Base-by-base conservation (phyloP, 2,797 vertebrate species). In the Sebastes alutus region DNA sequence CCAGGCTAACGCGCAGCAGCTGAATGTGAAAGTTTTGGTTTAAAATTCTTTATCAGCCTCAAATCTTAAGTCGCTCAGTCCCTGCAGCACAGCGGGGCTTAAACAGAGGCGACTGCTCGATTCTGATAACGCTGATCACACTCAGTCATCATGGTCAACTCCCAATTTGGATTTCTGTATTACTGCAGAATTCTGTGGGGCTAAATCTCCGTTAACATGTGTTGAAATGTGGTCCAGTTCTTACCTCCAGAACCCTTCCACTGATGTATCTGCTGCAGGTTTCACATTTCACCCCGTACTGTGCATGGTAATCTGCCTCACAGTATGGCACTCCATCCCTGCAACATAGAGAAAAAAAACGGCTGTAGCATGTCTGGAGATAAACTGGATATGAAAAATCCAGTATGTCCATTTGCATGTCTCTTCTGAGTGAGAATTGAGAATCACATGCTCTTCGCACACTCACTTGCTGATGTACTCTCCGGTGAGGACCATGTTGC, bases 391-490 rank as follows among this genome's bases (percentile, higher is more conserved):
- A n/a, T 63, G 56, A 54, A 55, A 32, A 61, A 7, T 14, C 2
- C 23, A 61, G 23, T 62, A 63, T n/a, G 58, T 56, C 7, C 22
- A 1, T 61, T 30, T 42, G 33, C 5, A 2, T 27, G 58, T 56
- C 2, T 33, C 69, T 14, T 55, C 65, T 23, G 6, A 12, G 42
- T 6, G 23, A 38, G 70, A 29, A 13, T 13, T 7, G 18, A 52
- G 14, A 66, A 35, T n/a, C 22, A 16, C 61, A 59, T 8, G 72
- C 38, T 59, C 22, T 60, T 55, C 2, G 25, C 20, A 30, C 68
- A 89, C 97, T 95, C 89, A 99, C 98, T 99, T 99, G 98, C 98
- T 99, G 95, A 99, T 99, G 94, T 99, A 99, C 89, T 99, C 98
- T 85, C 97, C 98, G 0, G 98, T 99, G 88, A 99, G 97, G 86